Conservation (phyloP, 2,797 vertebrate genomes). For the Mus minutoides region DNA sequence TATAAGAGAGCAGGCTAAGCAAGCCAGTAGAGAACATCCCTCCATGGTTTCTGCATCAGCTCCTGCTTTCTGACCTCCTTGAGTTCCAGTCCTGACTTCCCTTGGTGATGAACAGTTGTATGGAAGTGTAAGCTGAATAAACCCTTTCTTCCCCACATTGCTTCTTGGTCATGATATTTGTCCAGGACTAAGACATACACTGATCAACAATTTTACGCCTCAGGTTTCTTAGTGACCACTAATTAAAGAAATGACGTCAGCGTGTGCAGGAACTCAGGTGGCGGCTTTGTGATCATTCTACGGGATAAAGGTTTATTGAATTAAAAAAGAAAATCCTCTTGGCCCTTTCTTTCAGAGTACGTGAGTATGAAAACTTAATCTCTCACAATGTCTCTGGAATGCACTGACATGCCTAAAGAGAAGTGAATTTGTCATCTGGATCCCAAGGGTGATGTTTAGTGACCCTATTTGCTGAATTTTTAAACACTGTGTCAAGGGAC, state of each 20-base stretch:
- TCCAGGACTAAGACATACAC: too few species aligned
- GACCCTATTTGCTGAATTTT: background rate
- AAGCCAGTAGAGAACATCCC: too few species aligned
- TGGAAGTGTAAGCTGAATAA: too few species aligned
- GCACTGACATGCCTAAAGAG: background rate
- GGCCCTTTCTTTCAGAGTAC: conserved; percentile 19
- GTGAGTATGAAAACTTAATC: background rate
- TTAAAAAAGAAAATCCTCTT: background rate
- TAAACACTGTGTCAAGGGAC: background rate
- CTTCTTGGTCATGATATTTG: too few species aligned
- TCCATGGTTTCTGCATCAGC: too few species aligned
- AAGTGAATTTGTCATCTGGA: conserved; percentile 18
- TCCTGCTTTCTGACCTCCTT: too few species aligned
- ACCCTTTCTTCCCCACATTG: too few species aligned
- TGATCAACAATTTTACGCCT: background rate
- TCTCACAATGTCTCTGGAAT: background rate
- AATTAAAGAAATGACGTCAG: background rate
- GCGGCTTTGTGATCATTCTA: background rate
- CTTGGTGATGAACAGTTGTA: too few species aligned
- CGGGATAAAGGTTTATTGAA: background rate
- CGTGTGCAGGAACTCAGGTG: background rate
- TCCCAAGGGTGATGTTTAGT: background rate
- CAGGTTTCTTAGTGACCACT: background rate
- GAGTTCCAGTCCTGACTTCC: too few species aligned
- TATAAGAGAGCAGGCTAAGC: too few species aligned